Base-by-base conservation (phyloP, 2,888 invertebrate species). In the Sarcophaga subvicina region DNA sequence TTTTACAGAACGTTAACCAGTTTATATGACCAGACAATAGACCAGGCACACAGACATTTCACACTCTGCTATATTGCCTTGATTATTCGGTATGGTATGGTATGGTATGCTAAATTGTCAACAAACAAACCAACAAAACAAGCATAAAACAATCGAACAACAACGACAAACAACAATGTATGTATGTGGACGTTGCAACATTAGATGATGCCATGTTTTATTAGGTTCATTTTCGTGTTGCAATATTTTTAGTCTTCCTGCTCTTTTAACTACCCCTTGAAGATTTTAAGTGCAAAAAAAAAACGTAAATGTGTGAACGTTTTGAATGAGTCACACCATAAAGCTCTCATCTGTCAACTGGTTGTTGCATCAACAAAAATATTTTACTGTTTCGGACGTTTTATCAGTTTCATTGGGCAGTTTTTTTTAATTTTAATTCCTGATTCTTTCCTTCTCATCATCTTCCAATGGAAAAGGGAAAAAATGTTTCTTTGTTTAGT, bases 1-100 rank as follows among this genome's bases (percentile, higher is more conserved):
- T 91, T 92, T 91, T 90, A 90, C 90, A 90, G 90, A 90, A 90
- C 91, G 91, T 92, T 91, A 91, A 92, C 91, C 91, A 91, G 90
- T 92, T 92, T 37, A 37, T 91, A 63, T 75, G 91, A 90, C 91
- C 90, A 91, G 89, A 87, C 88, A 90, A 90, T 54, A 47, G 14
- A 60, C 82, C 70, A 87, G 82, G 45, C 60, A 77, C 67, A 49
- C 80, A 82, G 25, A 63, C 70, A 59, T 25, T 81, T 66, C 62
- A 60, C 45, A 79, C 45, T 69, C 49, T 69, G 76, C 27, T 69
- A 49, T 69, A 63, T 73, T 22, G 20, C 80, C 64, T 73, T 72
- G 67, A 75, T 75, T 80, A 62, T 77, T 77, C 37, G 37, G 37
- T 4, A 27, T 25, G 25, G 3, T 27, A 37, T 37, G 37, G 37